phyloP scores from a whole-genome alignment of 2,797 vertebrate genomes.

The Rhabdomys pumilio region DNA sequence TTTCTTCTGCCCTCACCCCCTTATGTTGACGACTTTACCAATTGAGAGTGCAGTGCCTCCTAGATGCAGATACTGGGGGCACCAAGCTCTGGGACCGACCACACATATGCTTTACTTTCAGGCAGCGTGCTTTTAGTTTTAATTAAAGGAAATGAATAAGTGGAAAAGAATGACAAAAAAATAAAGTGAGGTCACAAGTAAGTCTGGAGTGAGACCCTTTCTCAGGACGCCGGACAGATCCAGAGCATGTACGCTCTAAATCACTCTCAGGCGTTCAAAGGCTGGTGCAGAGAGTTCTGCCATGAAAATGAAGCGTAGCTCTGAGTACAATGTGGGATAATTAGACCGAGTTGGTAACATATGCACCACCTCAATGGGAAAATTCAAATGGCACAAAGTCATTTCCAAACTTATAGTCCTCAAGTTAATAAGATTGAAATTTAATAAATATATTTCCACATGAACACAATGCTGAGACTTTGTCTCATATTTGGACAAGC shows the following conservation, averaged over 20 bases:
- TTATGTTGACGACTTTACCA: not conserved
- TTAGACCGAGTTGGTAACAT: conserved; percentile 45
- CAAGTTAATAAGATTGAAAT: conserved; percentile 77
- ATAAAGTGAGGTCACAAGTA: conserved; percentile 26
- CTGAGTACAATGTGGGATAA: conserved; percentile 15
- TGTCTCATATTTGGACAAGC: not conserved
- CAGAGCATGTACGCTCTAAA: not conserved
- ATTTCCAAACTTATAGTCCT: conserved; percentile 64
- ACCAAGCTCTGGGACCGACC: not conserved
- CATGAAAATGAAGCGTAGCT: not conserved
- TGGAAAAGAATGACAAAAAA: not conserved
- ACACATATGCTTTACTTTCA: conserved; percentile 45
- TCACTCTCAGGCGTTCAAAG: conserved; percentile 60
- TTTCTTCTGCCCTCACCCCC: not conserved
- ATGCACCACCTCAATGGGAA: conserved; percentile 60
- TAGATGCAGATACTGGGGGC: conserved; percentile 59
- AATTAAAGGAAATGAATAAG: conserved; percentile 73
- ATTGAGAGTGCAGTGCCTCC: conserved; percentile 24
- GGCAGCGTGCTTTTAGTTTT: conserved; percentile 60
- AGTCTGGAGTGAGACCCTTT: conserved; percentile 58
- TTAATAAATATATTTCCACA: conserved; percentile 67
- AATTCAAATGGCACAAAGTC: conserved; percentile 56
- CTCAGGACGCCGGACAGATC: conserved; percentile 43
- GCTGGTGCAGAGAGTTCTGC: conserved; percentile 17
- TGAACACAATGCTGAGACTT: conserved; percentile 59